These are phyloP conservation scores for Achatina immaculata DNA, from an alignment of 1,140 invertebrate species.

Conservation along the genomic window DNA sequence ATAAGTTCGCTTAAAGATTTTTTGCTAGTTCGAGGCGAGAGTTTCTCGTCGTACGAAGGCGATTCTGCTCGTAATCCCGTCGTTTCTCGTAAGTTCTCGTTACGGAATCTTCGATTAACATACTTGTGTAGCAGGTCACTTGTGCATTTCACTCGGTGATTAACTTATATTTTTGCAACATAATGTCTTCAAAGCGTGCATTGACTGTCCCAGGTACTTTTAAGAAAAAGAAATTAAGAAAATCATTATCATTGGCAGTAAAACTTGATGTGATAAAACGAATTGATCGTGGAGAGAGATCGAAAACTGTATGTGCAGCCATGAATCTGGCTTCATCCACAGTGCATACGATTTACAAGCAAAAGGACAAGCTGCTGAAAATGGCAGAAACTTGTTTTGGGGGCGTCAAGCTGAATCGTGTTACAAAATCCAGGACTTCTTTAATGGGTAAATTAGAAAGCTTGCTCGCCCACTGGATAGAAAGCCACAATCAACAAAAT, in stretches of 20 bases:
- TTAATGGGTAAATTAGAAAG: constrained; percentile 28
- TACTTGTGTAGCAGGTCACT: constrained; percentile 3
- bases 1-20: not conserved
- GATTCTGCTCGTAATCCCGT: not conserved
- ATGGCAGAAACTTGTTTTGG: not conserved
- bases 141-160: not conserved
- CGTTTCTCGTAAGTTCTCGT: constrained; percentile 1
- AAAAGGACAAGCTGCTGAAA: constrained; percentile 10
- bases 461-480: constrained; percentile 31
- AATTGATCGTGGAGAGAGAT: constrained; percentile 3
- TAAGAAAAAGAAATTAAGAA: constrained; percentile 19
- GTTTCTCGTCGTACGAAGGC: not conserved
- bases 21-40: not conserved
- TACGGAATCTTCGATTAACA: not conserved
- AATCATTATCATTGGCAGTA: constrained; percentile 1
- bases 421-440: not conserved
- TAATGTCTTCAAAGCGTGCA: not conserved
- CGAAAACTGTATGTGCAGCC: not conserved
- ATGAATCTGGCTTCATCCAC: constrained; percentile 17
- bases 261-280: constrained; percentile 23
- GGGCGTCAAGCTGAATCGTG: not conserved
- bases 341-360: constrained; percentile 15
- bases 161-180: not conserved
- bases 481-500: constrained; percentile 18
- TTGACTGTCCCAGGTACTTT: not conserved